Evolutionary conservation across 2,888 invertebrate species (phyloP).

Genomic region (Eustalomyia histrio): DNA sequence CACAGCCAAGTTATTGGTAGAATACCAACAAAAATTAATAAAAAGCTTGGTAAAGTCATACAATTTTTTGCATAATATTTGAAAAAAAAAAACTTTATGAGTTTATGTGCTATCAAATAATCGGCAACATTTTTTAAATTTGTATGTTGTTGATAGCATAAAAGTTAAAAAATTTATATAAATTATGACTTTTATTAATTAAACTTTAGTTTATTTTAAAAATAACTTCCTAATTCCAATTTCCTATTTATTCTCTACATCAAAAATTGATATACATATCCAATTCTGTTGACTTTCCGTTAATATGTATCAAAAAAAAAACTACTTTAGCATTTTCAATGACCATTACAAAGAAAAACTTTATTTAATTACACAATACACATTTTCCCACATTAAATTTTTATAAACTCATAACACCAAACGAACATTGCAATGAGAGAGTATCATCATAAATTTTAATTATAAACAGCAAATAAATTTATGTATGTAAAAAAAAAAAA

Average conservation of each 20-base stretch:
- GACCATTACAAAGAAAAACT: background rate
- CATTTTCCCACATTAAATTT: constrained; percentile 55
- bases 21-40: too few species aligned
- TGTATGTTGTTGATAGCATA: background rate
- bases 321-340: background rate
- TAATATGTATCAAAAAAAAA: background rate
- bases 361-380: constrained; percentile 30
- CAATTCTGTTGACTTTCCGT: background rate
- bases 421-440: constrained; percentile 27
- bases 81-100: too few species aligned
- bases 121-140: too few species aligned
- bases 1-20: too few species aligned
- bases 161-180: background rate
- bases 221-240: background rate
- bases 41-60: too few species aligned
- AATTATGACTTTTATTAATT: too few species aligned
- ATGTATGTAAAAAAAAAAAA: background rate
- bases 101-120: too few species aligned
- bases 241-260: background rate
- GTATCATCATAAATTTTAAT: constrained; percentile 62
- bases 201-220: too few species aligned
- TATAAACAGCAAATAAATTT: constrained; percentile 54
- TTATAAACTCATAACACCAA: constrained; percentile 18
- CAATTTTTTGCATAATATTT: too few species aligned
- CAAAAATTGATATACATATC: background rate